Conservation (phyloP, 1,140 invertebrate species). For the Lepidurus couesii region DNA sequence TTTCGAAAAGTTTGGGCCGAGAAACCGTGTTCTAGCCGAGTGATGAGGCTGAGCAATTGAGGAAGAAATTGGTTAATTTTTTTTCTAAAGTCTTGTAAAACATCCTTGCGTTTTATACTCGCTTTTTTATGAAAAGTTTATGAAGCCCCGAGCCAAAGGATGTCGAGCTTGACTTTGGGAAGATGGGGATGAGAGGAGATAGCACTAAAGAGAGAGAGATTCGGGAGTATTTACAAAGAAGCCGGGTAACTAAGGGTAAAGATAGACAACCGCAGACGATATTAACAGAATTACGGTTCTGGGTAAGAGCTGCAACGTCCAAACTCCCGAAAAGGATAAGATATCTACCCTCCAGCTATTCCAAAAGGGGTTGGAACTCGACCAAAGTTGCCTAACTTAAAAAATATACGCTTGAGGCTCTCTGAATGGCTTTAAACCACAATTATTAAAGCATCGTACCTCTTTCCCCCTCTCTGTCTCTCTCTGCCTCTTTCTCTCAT, state of each 20-base stretch:
- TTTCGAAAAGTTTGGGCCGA: neutral
- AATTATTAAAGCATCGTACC: no score
- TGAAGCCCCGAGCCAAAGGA: neutral
- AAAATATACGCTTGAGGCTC: neutral
- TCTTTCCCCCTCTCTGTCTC: neutral
- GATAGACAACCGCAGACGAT: neutral
- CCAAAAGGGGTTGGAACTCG: slow-evolving; percentile 1
- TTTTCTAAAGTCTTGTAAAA: neutral
- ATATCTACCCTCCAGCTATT: neutral
- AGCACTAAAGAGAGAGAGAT: neutral
- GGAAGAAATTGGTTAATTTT: neutral
- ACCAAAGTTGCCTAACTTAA: neutral
- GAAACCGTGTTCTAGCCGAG: neutral
- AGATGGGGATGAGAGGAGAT: neutral
- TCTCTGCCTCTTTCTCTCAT: neutral
- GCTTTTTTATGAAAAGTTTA: neutral
- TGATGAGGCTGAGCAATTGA: neutral
- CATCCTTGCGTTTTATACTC: neutral
- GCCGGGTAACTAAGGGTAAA: neutral
- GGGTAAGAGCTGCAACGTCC: neutral
- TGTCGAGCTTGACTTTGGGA: neutral
- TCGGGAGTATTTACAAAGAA: neutral
- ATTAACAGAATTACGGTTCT: neutral
- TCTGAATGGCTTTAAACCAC: neutral
- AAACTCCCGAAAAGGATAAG: neutral